Base-by-base conservation (phyloP, 2,113 vertebrate species). In the Sialia sialis region DNA sequence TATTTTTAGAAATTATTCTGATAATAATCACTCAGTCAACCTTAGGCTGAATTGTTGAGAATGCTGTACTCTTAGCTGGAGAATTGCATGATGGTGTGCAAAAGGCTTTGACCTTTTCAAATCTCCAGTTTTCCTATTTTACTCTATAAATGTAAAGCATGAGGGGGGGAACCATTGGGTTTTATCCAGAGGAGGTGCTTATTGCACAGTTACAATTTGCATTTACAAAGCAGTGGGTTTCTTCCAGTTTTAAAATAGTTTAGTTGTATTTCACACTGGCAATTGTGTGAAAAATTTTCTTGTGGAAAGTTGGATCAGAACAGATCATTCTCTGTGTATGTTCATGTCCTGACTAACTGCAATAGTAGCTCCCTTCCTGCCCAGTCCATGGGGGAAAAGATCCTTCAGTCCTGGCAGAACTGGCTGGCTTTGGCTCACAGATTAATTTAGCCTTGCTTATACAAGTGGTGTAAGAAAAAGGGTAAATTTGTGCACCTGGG, bases 1-100 rank as follows among this genome's bases (percentile, higher is more conserved):
- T 94, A 76, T 95, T 80, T 94, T 95, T 93, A 93, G 93, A 76
- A 91, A 85, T 89, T 82, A 34, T 73, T 93, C 84, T 73, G 87
- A 30, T 91, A 92, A 72, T 87, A 89, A 68, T 89, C 87, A 55
- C 66, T 89, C 41, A 29, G 46, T 41, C 66, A 74, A 84, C 60
- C 43, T 83, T 62, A 55, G 66, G 68, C 32, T 78, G 68, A 81
- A 44, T 87, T 89, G 26, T 72, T 93, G 52, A 46, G 70, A 87
- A 21, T 59, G 18, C 36, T 56, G 26, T 79, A 29, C 39, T 87
- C 44, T 56, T 77, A 77, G 48, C 22, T 62, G 36, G 41, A 79
- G 52, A 87, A 81, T 49, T 76, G 19, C 32, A 27, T 64, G 32
- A n/a, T 84, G 41, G 30, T 58, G 21, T 81, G 46, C 51, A 48